Percentiles rank a stretch among this genome's conserved stretches.
phyloP scores from a whole-genome alignment of 2,797 vertebrate genomes.

The Poecilia gillii region DNA sequence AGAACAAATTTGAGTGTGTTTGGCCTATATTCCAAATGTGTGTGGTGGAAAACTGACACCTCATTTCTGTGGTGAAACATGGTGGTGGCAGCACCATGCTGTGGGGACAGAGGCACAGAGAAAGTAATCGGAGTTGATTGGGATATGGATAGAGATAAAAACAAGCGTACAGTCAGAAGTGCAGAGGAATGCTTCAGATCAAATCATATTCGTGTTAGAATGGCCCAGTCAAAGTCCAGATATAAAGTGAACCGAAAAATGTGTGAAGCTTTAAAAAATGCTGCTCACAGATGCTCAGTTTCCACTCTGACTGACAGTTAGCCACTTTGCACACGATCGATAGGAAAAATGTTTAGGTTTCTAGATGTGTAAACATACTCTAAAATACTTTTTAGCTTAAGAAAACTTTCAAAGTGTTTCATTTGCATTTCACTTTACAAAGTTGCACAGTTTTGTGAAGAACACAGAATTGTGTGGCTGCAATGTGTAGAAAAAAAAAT shows the following conservation, averaged over 20 bases:
- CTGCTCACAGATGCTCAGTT: neutral
- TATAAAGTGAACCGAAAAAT: neutral
- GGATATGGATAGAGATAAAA: neutral
- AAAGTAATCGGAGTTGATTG: neutral
- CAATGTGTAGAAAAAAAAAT: neutral
- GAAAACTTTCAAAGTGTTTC: neutral
- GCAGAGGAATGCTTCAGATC: neutral
- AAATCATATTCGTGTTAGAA: neutral
- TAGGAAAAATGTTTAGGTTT: neutral
- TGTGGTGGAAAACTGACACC: neutral
- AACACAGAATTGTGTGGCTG: neutral
- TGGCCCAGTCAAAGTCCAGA: neutral
- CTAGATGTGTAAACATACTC: neutral
- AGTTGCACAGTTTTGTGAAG: neutral
- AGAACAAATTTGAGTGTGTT: neutral
- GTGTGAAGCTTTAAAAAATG: neutral
- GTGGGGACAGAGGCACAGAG: neutral
- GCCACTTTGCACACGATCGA: neutral
- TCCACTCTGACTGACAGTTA: neutral
- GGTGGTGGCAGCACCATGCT: neutral
- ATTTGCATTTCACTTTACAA: neutral
- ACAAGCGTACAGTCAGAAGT: neutral
- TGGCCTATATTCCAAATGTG: neutral
- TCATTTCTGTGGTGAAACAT: neutral
- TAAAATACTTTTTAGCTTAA: conserved; percentile 18